phyloP scores from a whole-genome alignment of 2,113 vertebrate species.

The Pituophis catenifer region DNA sequence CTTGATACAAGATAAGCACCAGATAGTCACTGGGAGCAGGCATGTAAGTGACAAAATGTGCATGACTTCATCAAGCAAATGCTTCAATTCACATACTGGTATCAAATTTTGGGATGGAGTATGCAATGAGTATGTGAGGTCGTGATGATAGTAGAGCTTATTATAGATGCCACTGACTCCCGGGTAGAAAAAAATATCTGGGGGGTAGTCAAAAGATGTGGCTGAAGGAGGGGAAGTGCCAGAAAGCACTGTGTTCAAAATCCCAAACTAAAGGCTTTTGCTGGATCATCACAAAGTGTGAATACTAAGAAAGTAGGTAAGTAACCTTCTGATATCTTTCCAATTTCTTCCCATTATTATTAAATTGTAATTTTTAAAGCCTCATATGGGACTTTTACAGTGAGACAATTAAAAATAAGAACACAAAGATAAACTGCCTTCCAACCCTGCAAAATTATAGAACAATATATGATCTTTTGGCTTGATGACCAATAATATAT shows the following conservation, averaged over 20 bases:
- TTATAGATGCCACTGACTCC: background rate
- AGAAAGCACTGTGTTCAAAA: background rate
- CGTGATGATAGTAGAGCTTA: background rate
- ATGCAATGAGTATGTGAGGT: background rate
- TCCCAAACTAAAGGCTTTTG: background rate
- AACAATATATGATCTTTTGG: conserved; percentile 19
- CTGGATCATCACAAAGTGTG: background rate
- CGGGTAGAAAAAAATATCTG: background rate
- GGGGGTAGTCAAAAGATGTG: background rate
- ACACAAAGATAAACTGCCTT: background rate
- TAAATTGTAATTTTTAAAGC: background rate
- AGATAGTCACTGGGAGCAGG: background rate
- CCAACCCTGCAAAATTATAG: background rate
- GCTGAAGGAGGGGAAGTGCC: background rate
- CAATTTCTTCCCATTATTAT: background rate
- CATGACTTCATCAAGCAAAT: background rate
- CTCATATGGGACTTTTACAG: background rate
- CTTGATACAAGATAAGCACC: background rate
- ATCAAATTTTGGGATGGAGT: background rate
- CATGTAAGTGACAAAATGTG: background rate
- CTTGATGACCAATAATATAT: conserved; percentile 39
- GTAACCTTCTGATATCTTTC: background rate
- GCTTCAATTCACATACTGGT: background rate
- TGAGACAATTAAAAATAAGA: background rate
- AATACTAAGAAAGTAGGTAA: background rate